These are phyloP conservation scores for Rhabdornis inornatus DNA, from an alignment of 2,113 vertebrate genomes.

Conservation along the genomic window DNA sequence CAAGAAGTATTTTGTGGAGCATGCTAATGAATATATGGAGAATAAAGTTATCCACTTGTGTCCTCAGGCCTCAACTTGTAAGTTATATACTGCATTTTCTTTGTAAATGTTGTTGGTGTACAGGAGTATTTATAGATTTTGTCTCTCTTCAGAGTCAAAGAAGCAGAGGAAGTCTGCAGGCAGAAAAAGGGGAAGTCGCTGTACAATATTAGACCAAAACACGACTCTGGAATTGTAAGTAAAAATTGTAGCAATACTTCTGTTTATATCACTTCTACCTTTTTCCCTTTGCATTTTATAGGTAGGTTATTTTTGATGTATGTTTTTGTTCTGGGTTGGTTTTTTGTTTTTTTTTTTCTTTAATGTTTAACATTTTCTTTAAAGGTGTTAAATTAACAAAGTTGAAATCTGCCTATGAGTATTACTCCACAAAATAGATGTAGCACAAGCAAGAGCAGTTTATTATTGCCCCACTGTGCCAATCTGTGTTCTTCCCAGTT, in stretches of 20 bases:
- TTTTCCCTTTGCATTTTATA: not conserved
- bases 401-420: not conserved
- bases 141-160: conserved; percentile 82
- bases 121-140: not conserved
- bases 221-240: conserved; percentile 94
- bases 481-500: not conserved
- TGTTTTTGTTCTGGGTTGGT: not conserved
- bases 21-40: not conserved
- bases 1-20: not conserved
- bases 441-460: not conserved
- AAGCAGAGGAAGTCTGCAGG: conserved; percentile 88
- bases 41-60: not conserved
- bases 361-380: not conserved
- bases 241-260: not conserved
- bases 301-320: not conserved
- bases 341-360: not conserved
- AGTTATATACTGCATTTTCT: not conserved
- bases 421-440: not conserved
- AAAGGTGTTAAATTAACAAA: not conserved
- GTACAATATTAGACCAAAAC: conserved; percentile 94
- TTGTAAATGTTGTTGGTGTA: not conserved
- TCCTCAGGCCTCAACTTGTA: not conserved
- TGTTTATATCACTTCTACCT: not conserved
- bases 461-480: not conserved
- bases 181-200: conserved; percentile 92